Base-by-base conservation (phyloP, 2,797 vertebrate genomes). In the Mus caroli region DNA sequence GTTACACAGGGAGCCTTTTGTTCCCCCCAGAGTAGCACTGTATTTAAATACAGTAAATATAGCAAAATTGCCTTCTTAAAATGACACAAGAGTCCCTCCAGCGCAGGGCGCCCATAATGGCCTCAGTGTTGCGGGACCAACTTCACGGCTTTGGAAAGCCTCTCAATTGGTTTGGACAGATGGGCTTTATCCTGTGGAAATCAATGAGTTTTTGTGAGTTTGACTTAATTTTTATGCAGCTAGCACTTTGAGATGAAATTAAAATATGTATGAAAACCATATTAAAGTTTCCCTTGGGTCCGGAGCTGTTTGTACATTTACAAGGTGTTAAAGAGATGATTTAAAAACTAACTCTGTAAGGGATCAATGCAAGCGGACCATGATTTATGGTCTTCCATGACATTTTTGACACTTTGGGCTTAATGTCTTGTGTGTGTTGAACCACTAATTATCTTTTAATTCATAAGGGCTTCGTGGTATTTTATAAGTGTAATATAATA, bases 241-340 rank as follows among this genome's bases (percentile, higher is more conserved):
- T 97, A 98, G 98, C 94, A 98, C 98, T 98, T 98, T 98, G 98
- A 98, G 99, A 99, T 99, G 98, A 99, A 99, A 99, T 99, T 98
- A 99, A 99, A 99, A 99, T 99, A 99, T 99, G 99, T 99, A 99
- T 99, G 98, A 99, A 99, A 99, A 99, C 99, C 99, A 99, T 99
- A 99, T 99, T 98, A 99, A 98, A 97, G 98, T 98, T 98, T 98
- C 99, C 99, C 99, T 92, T 97, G 98, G 99, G 98, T 97, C 95
- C 84, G 37, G 97, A 98, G 98, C 98, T 99, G 98, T 99, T 99
- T 99, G 98, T 98, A 98, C 98, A 98, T 98, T 98, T 98, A 98
- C 98, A 98, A 98, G 98, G 98, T 98, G 98, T 99, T 99, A 98
- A 98, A 99, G 98, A 98, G 99, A 98, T 98, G 98, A 98, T 99